Evolutionary conservation across 1,140 invertebrate species (phyloP).

Genomic region (Aphaenogaster ashmeadi): DNA sequence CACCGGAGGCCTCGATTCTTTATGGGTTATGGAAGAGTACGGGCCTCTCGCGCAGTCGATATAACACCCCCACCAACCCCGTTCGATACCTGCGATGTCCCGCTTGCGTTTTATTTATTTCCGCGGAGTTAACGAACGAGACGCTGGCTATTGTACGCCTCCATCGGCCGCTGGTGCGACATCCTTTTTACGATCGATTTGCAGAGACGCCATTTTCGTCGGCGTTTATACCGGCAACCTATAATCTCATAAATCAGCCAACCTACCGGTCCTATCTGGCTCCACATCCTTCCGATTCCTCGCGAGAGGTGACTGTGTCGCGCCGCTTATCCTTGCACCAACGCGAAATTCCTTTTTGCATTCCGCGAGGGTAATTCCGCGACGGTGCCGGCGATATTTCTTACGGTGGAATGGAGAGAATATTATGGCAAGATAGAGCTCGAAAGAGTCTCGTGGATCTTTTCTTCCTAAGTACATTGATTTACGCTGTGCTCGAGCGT

Average conservation of each 20-base stretch:
- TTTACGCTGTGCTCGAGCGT: slow-evolving; percentile 3
- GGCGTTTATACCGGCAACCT: slow-evolving; percentile 71
- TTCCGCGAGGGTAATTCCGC: slow-evolving; percentile 64
- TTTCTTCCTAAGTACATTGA: slow-evolving; percentile 41
- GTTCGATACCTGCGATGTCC: slow-evolving; percentile 49
- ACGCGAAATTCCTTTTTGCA: slow-evolving; percentile 22
- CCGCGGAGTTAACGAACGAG: slow-evolving; percentile 73
- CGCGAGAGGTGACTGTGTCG: slow-evolving; percentile 56
- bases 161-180: slow-evolving; percentile 62
- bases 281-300: slow-evolving; percentile 63
- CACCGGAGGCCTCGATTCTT: slow-evolving; percentile 81
- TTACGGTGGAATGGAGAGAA: slow-evolving; percentile 37
- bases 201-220: slow-evolving; percentile 76
- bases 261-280: slow-evolving; percentile 34
- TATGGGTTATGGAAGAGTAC: slow-evolving; percentile 78
- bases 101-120: slow-evolving; percentile 73
- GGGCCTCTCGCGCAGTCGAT: slow-evolving; percentile 54
- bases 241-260: slow-evolving; percentile 75
- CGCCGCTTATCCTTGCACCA: slow-evolving; percentile 51
- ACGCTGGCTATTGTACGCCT: slow-evolving; percentile 71
- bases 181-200: slow-evolving; percentile 76
- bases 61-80: slow-evolving; percentile 23
- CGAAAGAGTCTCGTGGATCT: slow-evolving; percentile 11
- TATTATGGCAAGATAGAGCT: slow-evolving; percentile 26
- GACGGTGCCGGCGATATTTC: slow-evolving; percentile 64